phyloP scores from a whole-genome alignment of 2,888 invertebrate species.

The Chironomus riparius region DNA sequence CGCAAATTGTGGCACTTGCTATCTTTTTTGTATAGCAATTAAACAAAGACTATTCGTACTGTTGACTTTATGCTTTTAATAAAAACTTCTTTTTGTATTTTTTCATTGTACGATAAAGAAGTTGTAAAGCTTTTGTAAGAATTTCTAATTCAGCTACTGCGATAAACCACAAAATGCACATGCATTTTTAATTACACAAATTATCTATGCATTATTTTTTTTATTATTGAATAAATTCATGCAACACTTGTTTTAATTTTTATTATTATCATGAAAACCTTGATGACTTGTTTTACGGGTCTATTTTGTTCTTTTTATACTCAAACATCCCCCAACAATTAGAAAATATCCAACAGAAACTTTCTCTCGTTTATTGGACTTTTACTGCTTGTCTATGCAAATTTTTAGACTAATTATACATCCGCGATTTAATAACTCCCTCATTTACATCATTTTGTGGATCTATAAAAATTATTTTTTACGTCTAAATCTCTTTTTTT shows the following conservation, averaged over 20 bases:
- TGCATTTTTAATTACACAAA: not conserved
- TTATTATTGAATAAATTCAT: not conserved
- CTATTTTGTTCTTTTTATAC: not conserved
- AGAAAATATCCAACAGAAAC: not conserved
- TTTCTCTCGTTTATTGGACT: no score
- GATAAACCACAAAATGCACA: conserved; percentile 1
- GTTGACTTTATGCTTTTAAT: not conserved
- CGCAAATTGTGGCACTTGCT: not conserved
- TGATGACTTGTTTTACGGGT: not conserved
- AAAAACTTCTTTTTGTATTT: not conserved
- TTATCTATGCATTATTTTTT: not conserved
- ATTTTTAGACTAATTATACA: not conserved
- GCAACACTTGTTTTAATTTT: not conserved
- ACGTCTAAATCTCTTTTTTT: not conserved
- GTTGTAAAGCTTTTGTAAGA: not conserved
- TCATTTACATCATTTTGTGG: not conserved
- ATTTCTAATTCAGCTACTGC: not conserved
- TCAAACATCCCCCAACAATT: not conserved
- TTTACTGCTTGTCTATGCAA: not conserved
- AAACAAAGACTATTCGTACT: conserved; percentile 3
- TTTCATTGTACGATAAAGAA: not conserved
- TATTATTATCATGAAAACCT: not conserved
- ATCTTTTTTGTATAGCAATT: conserved; percentile 10
- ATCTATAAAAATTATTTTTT: not conserved
- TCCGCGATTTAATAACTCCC: not conserved